Conservation (phyloP, 2,888 invertebrate genomes). For the Dugesia japonica region DNA sequence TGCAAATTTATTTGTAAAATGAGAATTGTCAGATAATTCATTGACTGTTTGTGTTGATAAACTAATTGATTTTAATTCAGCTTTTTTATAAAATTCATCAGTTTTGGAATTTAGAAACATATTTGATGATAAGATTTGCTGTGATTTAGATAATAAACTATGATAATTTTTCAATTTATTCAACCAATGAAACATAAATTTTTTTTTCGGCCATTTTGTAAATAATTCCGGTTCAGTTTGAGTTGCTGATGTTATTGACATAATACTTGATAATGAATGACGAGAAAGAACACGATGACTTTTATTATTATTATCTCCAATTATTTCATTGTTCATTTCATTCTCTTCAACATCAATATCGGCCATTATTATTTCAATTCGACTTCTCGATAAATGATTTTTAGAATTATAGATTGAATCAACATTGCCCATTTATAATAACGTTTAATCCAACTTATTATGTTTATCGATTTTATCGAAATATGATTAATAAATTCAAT, state of each 20-base stretch:
- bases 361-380: slow-evolving; percentile 8
- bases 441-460: too few species aligned
- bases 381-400: background rate
- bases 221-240: slow-evolving; percentile 1
- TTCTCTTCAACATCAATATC: background rate
- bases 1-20: background rate
- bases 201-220: background rate
- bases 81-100: background rate
- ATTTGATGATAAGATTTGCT: background rate
- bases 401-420: background rate
- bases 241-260: background rate
- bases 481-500: too few species aligned
- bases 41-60: background rate
- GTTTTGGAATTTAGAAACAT: background rate
- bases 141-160: background rate
- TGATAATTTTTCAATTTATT: slow-evolving; percentile 10
- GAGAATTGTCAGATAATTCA: background rate
- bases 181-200: slow-evolving; percentile 1
- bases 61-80: background rate
- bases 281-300: background rate
- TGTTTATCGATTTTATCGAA: too few species aligned
- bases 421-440: background rate
- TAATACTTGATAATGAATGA: background rate
- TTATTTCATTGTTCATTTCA: background rate
- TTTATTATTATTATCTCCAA: background rate